Percentiles rank a stretch among this genome's conserved stretches.
Conservation (phyloP, 2,888 invertebrate genomes). For the Caenorhabditis angaria region DNA sequence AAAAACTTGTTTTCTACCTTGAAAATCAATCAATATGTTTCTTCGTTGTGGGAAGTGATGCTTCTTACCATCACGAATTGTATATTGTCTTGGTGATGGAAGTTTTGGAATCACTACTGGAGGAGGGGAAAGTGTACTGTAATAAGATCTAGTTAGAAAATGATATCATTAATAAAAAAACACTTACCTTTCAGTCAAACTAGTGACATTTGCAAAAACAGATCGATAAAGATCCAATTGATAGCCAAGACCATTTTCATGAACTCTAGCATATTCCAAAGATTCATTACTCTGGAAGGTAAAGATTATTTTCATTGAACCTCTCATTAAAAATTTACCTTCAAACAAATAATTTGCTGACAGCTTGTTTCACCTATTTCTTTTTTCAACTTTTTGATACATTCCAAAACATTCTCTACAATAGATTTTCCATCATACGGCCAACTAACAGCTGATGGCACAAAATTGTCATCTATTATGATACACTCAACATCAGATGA, state of each 20-base stretch:
- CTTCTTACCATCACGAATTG: constrained; percentile 43
- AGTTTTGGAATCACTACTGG: constrained; percentile 13
- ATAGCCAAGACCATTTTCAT: constrained; percentile 36
- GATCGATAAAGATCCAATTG: constrained; percentile 51
- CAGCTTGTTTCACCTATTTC: constrained; percentile 35
- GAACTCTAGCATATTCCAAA: constrained; percentile 43
- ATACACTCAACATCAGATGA: constrained; percentile 38
- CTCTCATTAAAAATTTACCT: constrained; percentile 19
- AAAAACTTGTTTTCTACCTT: constrained; percentile 30
- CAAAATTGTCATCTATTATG: constrained; percentile 25
- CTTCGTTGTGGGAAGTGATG: constrained; percentile 50
- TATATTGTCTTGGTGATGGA: constrained; percentile 37
- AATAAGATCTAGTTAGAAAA: neutral
- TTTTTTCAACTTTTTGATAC: constrained; percentile 34
- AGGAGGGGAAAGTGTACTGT: neutral
- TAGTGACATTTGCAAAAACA: constrained; percentile 46
- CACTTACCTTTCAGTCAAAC: constrained; percentile 34
- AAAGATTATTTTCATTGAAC: neutral
- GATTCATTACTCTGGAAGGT: constrained; percentile 45
- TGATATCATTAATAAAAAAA: neutral
- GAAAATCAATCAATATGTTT: constrained; percentile 46
- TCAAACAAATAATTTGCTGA: constrained; percentile 45
- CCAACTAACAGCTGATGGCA: constrained; percentile 37
- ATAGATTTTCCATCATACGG: constrained; percentile 33
- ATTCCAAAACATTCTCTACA: constrained; percentile 46